A percentile compares a stretch with the other conserved stretches of the same genome.
These are phyloP conservation scores for Poicephalus meyeri DNA, from an alignment of 2,113 vertebrate species.

Conservation along the genomic window DNA sequence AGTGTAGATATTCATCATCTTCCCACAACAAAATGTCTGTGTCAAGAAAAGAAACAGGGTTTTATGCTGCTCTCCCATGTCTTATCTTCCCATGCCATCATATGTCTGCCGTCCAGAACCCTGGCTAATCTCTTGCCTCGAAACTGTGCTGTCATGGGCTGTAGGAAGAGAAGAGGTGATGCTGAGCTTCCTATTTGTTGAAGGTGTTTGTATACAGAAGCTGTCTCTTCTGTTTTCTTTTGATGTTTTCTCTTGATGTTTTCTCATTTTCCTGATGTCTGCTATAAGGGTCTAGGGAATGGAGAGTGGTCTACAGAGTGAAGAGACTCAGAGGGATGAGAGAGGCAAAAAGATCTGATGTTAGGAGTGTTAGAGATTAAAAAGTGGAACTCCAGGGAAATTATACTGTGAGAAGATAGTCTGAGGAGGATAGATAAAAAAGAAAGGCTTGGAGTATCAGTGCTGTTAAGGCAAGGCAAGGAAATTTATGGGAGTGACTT, in stretches of 20 bases:
- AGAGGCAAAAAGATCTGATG: neutral
- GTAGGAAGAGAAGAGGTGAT: neutral
- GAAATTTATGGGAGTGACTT: neutral
- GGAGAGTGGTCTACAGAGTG: neutral
- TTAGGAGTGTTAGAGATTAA: neutral
- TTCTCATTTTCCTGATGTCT: neutral
- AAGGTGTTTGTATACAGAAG: neutral
- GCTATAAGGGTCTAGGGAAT: neutral
- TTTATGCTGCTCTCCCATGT: neutral
- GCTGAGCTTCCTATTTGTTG: neutral
- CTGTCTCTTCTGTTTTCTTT: neutral
- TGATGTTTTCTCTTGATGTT: neutral
- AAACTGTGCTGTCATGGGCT: neutral
- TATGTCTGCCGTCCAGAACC: neutral
- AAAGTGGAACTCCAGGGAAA: neutral
- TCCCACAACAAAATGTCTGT: neutral
- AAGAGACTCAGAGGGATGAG: neutral
- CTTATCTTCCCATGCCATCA: neutral
- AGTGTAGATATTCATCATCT: neutral
- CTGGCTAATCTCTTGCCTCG: neutral
- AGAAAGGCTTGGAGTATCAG: neutral
- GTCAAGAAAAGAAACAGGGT: neutral
- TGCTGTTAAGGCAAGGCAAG: neutral
- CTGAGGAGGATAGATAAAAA: neutral
- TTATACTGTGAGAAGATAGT: neutral